Percentiles rank a stretch among this genome's conserved stretches.
These are phyloP conservation scores for Portunus trituberculatus DNA, from an alignment of 1,140 invertebrate species.

Conservation along the genomic window DNA sequence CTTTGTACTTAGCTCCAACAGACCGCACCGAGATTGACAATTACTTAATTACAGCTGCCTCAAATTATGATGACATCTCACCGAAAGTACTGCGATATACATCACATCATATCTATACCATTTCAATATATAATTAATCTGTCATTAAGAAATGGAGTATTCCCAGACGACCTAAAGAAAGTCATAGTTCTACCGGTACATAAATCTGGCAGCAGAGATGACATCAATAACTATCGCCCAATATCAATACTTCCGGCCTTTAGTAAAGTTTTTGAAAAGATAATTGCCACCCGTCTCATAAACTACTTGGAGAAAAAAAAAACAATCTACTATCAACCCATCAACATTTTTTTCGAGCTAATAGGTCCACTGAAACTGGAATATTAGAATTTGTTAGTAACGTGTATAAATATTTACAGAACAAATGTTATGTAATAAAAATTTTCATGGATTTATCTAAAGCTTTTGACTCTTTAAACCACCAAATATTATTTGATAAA, in stretches of 20 bases:
- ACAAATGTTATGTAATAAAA: neutral
- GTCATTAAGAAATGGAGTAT: neutral
- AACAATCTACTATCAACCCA: neutral
- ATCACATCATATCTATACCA: neutral
- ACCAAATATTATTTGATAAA: neutral
- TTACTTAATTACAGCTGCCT: no score
- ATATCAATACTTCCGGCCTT: neutral
- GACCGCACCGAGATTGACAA: no score
- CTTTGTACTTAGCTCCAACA: no score
- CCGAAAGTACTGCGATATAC: neutral
- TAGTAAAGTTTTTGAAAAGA: constrained; percentile 30
- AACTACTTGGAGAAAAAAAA: constrained; percentile 37
- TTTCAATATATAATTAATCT: neutral
- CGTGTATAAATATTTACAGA: neutral
- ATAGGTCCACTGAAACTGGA: neutral
- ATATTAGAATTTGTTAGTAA: neutral
- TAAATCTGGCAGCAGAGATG: constrained; percentile 4
- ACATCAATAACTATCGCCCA: neutral
- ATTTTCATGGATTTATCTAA: constrained; percentile 35
- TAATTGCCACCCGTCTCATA: neutral
- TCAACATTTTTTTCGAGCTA: constrained; percentile 4
- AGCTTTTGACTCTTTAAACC: constrained; percentile 43
- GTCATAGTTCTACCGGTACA: neutral
- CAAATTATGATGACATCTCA: neutral
- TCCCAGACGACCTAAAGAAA: neutral